Conservation (phyloP, 2,113 vertebrate species). For the Scomber scombrus region DNA sequence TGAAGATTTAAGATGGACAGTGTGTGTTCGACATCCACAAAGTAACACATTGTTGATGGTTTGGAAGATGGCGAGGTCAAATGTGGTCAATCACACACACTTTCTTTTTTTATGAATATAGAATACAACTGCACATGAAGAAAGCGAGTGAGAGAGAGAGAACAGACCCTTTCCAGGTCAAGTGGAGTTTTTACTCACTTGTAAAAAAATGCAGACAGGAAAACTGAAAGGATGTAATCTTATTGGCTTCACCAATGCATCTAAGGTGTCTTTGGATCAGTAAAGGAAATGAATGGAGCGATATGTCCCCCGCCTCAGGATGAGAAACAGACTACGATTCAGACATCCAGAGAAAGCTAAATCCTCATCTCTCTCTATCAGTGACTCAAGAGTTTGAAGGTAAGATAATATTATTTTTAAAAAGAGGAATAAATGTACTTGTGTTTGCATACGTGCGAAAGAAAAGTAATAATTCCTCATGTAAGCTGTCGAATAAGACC, state of each 20-base stretch:
- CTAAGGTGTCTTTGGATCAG: neutral
- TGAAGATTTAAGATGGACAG: neutral
- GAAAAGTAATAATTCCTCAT: slow-evolving; percentile 19
- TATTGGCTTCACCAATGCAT: neutral
- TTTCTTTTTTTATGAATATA: neutral
- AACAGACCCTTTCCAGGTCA: slow-evolving; percentile 6
- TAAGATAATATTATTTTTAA: neutral
- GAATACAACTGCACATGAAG: neutral
- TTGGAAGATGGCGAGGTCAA: neutral
- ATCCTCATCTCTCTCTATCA: neutral
- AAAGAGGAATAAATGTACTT: neutral
- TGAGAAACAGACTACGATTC: neutral
- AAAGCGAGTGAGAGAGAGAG: neutral
- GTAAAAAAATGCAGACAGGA: neutral
- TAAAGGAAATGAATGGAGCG: neutral
- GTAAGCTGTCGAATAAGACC: slow-evolving; percentile 46
- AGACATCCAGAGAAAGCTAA: neutral
- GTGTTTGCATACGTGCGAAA: neutral
- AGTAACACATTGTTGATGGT: neutral
- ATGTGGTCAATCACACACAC: neutral
- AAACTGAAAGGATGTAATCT: neutral
- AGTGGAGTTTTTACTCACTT: slow-evolving; percentile 14
- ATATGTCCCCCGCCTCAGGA: neutral
- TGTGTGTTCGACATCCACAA: slow-evolving; percentile 15
- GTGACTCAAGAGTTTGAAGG: neutral